Percentiles rank a stretch among this genome's conserved stretches.
Conservation (phyloP, 2,113 vertebrate genomes). For the Silurus glanis region DNA sequence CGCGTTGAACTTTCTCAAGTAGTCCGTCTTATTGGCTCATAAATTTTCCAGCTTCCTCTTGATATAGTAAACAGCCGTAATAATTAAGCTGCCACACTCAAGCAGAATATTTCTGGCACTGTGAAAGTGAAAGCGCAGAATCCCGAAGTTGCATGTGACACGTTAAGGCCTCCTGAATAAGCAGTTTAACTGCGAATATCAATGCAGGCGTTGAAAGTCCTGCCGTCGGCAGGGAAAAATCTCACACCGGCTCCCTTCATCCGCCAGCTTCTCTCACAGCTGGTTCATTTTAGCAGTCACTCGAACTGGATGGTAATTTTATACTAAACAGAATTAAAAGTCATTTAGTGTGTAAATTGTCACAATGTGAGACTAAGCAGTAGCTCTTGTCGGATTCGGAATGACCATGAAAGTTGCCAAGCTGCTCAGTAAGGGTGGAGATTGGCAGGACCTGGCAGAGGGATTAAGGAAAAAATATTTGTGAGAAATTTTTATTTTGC, state of each 20-base stretch:
- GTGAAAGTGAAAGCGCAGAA: slow-evolving; percentile 10
- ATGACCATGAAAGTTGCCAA: slow-evolving; percentile 47
- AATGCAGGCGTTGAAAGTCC: slow-evolving; percentile 71
- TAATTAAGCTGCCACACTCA: slow-evolving; percentile 41
- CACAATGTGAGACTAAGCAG: slow-evolving; percentile 68
- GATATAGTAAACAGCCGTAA: slow-evolving; percentile 39
- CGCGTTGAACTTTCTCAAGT: neutral
- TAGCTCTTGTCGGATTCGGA: slow-evolving; percentile 64
- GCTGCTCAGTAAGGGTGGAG: slow-evolving; percentile 33
- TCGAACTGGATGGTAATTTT: slow-evolving; percentile 73
- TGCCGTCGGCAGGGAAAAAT: slow-evolving; percentile 66
- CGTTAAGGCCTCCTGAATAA: slow-evolving; percentile 40
- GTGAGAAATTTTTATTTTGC: neutral
- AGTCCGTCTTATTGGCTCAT: slow-evolving; percentile 24
- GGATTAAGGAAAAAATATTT: slow-evolving; percentile 1
- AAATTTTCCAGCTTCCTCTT: slow-evolving; percentile 43
- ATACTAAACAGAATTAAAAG: slow-evolving; percentile 76
- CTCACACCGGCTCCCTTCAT: slow-evolving; percentile 70
- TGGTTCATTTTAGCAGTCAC: slow-evolving; percentile 75
- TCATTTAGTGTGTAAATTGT: slow-evolving; percentile 73
- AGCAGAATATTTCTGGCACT: neutral
- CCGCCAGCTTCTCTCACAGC: slow-evolving; percentile 66
- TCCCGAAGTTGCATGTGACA: slow-evolving; percentile 18
- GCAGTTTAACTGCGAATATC: slow-evolving; percentile 55
- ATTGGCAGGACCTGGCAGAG: neutral